Conservation (phyloP, 2,888 invertebrate species). For the Eueremaeus valkanovi region DNA sequence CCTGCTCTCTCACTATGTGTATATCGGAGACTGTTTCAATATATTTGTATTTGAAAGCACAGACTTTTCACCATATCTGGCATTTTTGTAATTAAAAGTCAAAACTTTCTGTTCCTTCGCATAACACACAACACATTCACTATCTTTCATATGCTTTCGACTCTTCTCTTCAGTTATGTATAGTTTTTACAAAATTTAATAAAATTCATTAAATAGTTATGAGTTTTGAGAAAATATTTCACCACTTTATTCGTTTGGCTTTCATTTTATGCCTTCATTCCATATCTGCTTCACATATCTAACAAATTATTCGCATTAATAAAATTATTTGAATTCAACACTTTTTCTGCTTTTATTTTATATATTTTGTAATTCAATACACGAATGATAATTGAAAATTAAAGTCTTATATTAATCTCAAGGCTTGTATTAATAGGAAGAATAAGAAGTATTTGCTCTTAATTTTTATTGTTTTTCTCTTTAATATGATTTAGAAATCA, state of each 20-base stretch:
- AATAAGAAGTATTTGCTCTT: too few species aligned
- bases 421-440: not conserved
- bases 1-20: too few species aligned
- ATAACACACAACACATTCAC: not conserved
- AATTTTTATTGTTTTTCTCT: too few species aligned
- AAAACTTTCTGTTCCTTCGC: not conserved
- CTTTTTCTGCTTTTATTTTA: not conserved
- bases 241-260: not conserved
- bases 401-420: not conserved
- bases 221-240: not conserved
- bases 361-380: not conserved
- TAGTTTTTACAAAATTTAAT: not conserved
- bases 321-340: conserved; percentile 4
- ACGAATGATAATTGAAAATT: conserved; percentile 1
- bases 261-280: not conserved
- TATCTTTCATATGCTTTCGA: not conserved
- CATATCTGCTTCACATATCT: not conserved
- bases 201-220: conserved; percentile 33
- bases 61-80: conserved; percentile 17
- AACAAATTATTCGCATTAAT: conserved; percentile 25
- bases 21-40: conserved; percentile 23
- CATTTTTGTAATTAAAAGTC: conserved; percentile 35
- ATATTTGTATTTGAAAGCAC: not conserved
- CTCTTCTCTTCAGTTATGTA: not conserved
- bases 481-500: too few species aligned